Conservation (phyloP, 2,888 invertebrate genomes). For the Norana najaformis region DNA sequence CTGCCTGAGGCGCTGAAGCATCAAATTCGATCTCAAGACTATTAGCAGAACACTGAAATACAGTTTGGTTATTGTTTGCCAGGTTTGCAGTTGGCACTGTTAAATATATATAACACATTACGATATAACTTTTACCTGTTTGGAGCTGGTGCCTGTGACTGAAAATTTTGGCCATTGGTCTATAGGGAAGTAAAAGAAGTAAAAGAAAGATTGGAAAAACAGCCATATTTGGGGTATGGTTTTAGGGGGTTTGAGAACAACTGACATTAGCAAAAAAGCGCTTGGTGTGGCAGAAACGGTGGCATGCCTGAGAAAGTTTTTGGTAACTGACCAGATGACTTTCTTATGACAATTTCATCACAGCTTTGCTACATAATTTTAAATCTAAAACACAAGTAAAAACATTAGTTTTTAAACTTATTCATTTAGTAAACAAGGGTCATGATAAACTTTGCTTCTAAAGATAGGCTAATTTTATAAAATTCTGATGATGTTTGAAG, state of each 20-base stretch:
- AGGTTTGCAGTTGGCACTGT: neutral
- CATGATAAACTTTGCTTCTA: no score
- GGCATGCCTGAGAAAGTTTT: no score
- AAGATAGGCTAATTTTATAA: neutral
- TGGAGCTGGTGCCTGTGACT: neutral
- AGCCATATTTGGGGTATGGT: neutral
- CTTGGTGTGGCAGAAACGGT: neutral
- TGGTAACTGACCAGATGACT: no score
- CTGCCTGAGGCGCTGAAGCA: conserved; percentile 97
- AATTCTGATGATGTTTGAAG: neutral
- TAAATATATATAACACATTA: neutral
- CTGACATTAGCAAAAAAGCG: neutral
- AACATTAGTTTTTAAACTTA: no score
- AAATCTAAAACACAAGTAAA: no score
- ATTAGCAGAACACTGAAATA: conserved; percentile 24
- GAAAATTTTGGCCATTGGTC: neutral
- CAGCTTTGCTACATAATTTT: no score
- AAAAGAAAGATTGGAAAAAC: no score
- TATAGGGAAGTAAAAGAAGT: neutral
- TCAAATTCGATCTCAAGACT: conserved; percentile 43
- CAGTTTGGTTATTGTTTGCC: neutral
- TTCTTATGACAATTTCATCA: no score
- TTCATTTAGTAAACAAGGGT: neutral
- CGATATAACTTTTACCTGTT: neutral
- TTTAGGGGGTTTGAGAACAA: neutral